phyloP scores from a whole-genome alignment of 2,888 invertebrate genomes.

The Mythimna vitellina region DNA sequence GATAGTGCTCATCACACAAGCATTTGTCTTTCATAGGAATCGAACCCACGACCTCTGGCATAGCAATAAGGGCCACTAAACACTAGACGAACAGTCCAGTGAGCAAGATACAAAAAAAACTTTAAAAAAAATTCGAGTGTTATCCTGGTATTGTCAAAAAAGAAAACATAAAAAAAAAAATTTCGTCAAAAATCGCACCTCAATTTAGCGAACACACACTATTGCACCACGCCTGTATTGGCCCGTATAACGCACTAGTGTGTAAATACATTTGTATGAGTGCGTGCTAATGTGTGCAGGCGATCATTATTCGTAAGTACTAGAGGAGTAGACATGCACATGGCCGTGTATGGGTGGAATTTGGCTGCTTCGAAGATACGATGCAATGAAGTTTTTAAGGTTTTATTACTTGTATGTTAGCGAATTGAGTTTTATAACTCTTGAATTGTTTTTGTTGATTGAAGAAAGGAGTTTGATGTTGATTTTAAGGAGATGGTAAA shows the following conservation, averaged over 20 bases:
- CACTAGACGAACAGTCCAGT: too few relatives aligned
- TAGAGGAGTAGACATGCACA: constrained; percentile 77
- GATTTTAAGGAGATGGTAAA: neutral
- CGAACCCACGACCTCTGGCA: too few relatives aligned
- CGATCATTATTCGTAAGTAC: constrained; percentile 86
- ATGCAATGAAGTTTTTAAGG: constrained; percentile 42
- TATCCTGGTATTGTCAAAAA: too few relatives aligned
- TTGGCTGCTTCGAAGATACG: constrained; percentile 55
- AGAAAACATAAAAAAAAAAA: too few relatives aligned
- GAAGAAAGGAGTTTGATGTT: constrained; percentile 1
- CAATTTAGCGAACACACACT: constrained; percentile 57
- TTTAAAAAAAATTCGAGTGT: too few relatives aligned
- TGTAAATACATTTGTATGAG: constrained; percentile 55
- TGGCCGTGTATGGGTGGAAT: constrained; percentile 51
- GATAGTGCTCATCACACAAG: too few relatives aligned
- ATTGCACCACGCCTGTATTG: constrained; percentile 50
- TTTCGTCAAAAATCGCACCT: constrained; percentile 51
- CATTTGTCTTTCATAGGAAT: too few relatives aligned
- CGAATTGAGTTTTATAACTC: constrained; percentile 44
- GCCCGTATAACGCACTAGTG: constrained; percentile 29
- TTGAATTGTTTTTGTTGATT: constrained; percentile 22
- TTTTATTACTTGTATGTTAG: constrained; percentile 51
- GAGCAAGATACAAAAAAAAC: too few relatives aligned
- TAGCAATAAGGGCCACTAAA: too few relatives aligned
- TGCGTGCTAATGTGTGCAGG: constrained; percentile 67